Evolutionary conservation across 2,113 vertebrate species (phyloP).

Genomic region (Speoplatyrhinus poulsoni): DNA sequence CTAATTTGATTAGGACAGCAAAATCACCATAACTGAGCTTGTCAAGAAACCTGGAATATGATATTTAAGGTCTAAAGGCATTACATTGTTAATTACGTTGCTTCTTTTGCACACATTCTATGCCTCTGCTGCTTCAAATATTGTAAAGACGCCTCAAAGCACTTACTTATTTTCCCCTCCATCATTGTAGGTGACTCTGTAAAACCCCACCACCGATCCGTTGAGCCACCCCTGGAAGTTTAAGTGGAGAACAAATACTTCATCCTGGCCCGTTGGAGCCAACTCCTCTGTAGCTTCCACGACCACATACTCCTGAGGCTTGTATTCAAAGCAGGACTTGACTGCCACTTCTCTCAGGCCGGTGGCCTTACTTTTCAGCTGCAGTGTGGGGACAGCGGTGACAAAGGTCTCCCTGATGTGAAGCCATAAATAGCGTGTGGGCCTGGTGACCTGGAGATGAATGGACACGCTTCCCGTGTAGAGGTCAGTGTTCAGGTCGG

Average conservation of each 20-base stretch:
- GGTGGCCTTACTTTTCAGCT: conserved; percentile 11
- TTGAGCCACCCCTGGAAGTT: conserved; percentile 90
- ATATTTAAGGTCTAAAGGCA: no score
- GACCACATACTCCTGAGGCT: conserved; percentile 85
- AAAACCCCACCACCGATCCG: conserved; percentile 93
- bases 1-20: no score
- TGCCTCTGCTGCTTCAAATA: background rate
- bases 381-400: conserved; percentile 75
- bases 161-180: conserved; percentile 81
- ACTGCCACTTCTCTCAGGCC: conserved; percentile 58
- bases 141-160: background rate
- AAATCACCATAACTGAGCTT: no score
- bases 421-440: conserved; percentile 85
- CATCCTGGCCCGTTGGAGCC: background rate
- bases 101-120: background rate
- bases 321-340: conserved; percentile 84
- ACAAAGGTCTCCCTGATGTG: conserved; percentile 88
- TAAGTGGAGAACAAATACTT: conserved; percentile 81
- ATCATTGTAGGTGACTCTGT: conserved; percentile 88
- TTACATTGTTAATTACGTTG: background rate
- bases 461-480: conserved; percentile 84
- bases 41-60: no score
- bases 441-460: conserved; percentile 64
- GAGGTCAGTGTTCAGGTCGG: conserved; percentile 78
- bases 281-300: conserved; percentile 76